Evolutionary conservation across 2,888 invertebrate genomes (phyloP), one percentile per base, ranked within the genome.

Genomic region (Vannuccia rotundouncinata): DNA sequence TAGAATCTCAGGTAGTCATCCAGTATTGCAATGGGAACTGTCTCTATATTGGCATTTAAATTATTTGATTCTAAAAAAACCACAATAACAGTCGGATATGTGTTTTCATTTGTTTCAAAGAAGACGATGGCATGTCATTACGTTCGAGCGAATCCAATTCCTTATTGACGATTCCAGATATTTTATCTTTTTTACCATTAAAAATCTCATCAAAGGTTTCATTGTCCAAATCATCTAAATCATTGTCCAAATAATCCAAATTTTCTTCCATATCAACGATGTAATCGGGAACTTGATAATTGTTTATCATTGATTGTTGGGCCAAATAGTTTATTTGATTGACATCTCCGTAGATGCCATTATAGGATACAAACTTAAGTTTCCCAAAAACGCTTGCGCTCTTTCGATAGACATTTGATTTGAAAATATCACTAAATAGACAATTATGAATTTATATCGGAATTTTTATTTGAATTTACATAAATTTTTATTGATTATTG

Each of bases 51-150:
- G 45, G 45, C 45, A 45, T 45, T 66, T 66, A 66, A 5, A 66
- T 66, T 66, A 13, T 66, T 66, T 66, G 66, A 66, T 27, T 66
- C 66, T 66, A 66, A 66, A 66, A 66, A n/a, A n/a, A 66, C 66
- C 13, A 13, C 66, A 66, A 66, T 66, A 66, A 66, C 66, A 5
- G 22, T 66, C 66, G 22, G 66, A 66, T 66, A 66, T 66, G 66
- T 66, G 66, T 66, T 66, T 75, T 27, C 75, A 75, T 75, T 75
- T 75, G 75, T 31, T 75, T 75, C 31, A 75, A 31, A 31, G 75
- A 75, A 31, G 75, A 75, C 22, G 29, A 31, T 75, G 75, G 75
- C 31, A 75, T 31, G 31, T 10, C n/a, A 10, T 10, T 31, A 10
- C 29, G 5, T 75, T 75, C 28, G 2, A 27, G 75, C 5, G 22